Evolutionary conservation across 2,113 vertebrate species (phyloP), one percentile per base, ranked within the genome.

Genomic region (Gavia stellata): DNA sequence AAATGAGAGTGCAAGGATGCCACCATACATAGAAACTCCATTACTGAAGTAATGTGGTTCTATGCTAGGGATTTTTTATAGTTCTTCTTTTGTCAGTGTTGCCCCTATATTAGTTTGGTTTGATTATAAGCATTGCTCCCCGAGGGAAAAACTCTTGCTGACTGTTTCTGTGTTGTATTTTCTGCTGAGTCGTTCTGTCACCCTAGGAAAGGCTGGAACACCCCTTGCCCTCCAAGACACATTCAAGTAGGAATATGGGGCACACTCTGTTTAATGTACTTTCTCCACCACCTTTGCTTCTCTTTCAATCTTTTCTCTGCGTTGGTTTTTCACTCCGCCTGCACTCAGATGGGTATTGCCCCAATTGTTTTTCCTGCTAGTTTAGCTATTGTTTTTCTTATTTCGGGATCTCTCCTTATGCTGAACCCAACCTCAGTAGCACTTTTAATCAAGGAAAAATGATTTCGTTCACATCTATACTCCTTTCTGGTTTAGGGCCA

Each of bases 371-470:
- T 79, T 70, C 31, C 55, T 3, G 3, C 9, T 47, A 81, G 38
- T 42, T 89, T 74, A 33, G 81, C 83, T 62, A 52, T 40, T 67
- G 3, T 18, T 89, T 95, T 62, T 66, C 38, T 59, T 94, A 34
- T 79, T 70, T 61, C 56, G 70, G 17, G 61, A 59, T 72, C 49
- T 84, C 36, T 73, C 19, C 53, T 78, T 74, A 58, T 42, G 50
- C 71, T 65, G 17, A 72, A 55, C 31, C 68, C 29, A 80, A 68
- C 40, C 10, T 66, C 36, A 72, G 34, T 58, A 58, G n/a, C 18
- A 34, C 49, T 91, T 97, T 85, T 80, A 81, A 52, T 75, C 14
- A 80, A 38, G 26, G n/a, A 82, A 86, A 97, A 82, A 85, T 42
- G 1, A 50, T 16, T 83, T 83, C 3, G 2, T 82, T 94, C 45